Conservation (phyloP, 2,797 vertebrate genomes). For the Tragopan temminckii region DNA sequence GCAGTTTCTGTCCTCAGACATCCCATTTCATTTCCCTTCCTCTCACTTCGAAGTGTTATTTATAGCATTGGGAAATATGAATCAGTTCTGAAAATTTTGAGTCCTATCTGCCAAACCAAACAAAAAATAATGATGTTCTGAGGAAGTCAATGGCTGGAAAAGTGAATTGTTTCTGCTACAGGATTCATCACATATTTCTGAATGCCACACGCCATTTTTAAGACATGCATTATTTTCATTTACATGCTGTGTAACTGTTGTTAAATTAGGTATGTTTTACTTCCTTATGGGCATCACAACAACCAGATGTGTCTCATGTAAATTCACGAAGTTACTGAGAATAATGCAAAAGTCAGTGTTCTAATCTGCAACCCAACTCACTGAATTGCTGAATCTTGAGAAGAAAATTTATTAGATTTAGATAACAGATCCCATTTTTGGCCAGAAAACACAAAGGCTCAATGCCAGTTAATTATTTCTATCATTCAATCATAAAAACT, state of each 20-base stretch:
- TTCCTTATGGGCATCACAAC: neutral
- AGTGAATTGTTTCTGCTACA: neutral
- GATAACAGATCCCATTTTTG: constrained; percentile 28
- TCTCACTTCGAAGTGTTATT: neutral
- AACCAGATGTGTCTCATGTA: neutral
- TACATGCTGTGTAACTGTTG: neutral
- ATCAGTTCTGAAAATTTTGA: neutral
- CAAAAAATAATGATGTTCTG: neutral
- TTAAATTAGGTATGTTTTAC: neutral
- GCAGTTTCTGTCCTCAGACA: neutral
- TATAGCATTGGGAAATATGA: neutral
- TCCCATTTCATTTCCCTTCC: neutral
- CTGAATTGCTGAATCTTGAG: neutral
- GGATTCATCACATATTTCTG: neutral
- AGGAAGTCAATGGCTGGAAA: neutral
- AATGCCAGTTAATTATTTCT: constrained; percentile 51
- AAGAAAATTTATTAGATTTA: constrained; percentile 14
- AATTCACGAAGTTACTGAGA: neutral
- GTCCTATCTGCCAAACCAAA: neutral
- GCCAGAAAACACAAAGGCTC: neutral
- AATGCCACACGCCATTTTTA: neutral
- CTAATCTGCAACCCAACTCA: neutral
- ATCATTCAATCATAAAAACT: constrained; percentile 62
- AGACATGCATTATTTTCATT: neutral
- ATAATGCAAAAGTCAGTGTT: neutral